phyloP scores from a whole-genome alignment of 2,113 vertebrate species.

The Thamnophis sirtalis region DNA sequence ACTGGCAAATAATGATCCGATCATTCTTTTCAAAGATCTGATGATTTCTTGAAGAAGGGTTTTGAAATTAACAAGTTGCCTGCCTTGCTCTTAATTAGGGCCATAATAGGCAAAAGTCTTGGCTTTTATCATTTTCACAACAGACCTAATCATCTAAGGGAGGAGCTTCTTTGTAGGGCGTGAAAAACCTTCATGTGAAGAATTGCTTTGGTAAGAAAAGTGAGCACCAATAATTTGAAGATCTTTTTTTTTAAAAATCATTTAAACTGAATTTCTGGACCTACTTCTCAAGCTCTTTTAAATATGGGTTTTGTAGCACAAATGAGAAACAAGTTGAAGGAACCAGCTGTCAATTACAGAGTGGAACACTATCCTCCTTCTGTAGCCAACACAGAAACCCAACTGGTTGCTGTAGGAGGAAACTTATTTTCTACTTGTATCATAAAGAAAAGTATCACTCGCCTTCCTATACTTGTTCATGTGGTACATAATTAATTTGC shows the following conservation, averaged over 20 bases:
- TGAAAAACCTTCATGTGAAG: not conserved
- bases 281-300: not conserved
- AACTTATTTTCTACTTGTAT: not conserved
- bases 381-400: not conserved
- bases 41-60: not conserved
- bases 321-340: not conserved
- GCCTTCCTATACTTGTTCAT: not conserved
- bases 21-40: not conserved
- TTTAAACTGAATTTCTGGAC: not conserved
- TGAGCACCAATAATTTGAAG: not conserved
- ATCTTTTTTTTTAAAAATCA: not conserved
- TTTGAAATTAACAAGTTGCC: not conserved
- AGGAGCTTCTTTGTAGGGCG: not conserved
- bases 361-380: not conserved
- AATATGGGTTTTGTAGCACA: not conserved
- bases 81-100: not conserved
- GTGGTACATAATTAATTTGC: not conserved
- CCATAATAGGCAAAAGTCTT: not conserved
- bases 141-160: not conserved
- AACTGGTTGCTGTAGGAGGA: not conserved
- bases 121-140: not conserved
- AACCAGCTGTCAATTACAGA: not conserved
- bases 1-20: not conserved
- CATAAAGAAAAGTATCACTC: not conserved
- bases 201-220: not conserved